phyloP scores from a whole-genome alignment of 2,797 vertebrate genomes.

The Crax fasciolata region DNA sequence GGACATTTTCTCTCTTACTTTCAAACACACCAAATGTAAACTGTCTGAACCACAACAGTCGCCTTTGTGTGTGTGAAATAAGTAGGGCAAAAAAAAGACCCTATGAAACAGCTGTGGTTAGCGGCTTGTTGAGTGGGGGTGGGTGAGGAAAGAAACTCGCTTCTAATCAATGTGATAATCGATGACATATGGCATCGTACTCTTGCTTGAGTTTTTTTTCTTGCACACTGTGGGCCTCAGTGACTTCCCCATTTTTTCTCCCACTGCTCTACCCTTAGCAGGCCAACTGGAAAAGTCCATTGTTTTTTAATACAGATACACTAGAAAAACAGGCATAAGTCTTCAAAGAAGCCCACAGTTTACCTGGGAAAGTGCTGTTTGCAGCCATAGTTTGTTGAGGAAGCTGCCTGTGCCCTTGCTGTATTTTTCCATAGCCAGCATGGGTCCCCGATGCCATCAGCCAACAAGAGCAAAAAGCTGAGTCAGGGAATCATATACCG shows the following conservation, averaged over 20 bases:
- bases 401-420: slow-evolving; percentile 49
- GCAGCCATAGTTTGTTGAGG: slow-evolving; percentile 83
- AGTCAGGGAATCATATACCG: background rate
- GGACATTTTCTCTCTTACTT: slow-evolving; percentile 63
- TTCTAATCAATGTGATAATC: slow-evolving; percentile 92
- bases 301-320: slow-evolving; percentile 49
- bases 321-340: slow-evolving; percentile 67
- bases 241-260: background rate
- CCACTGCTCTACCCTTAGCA: background rate
- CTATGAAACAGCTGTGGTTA: slow-evolving; percentile 88
- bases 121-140: slow-evolving; percentile 76
- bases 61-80: slow-evolving; percentile 80
- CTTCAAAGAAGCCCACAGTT: slow-evolving; percentile 86
- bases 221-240: slow-evolving; percentile 43
- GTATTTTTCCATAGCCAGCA: background rate
- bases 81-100: slow-evolving; percentile 81
- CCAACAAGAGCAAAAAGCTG: background rate
- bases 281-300: slow-evolving; percentile 53
- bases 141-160: slow-evolving; percentile 77
- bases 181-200: slow-evolving; percentile 82
- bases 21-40: slow-evolving; percentile 82
- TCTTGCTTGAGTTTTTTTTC: slow-evolving; percentile 78
- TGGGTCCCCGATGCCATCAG: background rate
- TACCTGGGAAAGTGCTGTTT: slow-evolving; percentile 86
- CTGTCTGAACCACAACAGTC: slow-evolving; percentile 85